phyloP scores from a whole-genome alignment of 2,797 vertebrate genomes.

The Phylloscopus collybita region DNA sequence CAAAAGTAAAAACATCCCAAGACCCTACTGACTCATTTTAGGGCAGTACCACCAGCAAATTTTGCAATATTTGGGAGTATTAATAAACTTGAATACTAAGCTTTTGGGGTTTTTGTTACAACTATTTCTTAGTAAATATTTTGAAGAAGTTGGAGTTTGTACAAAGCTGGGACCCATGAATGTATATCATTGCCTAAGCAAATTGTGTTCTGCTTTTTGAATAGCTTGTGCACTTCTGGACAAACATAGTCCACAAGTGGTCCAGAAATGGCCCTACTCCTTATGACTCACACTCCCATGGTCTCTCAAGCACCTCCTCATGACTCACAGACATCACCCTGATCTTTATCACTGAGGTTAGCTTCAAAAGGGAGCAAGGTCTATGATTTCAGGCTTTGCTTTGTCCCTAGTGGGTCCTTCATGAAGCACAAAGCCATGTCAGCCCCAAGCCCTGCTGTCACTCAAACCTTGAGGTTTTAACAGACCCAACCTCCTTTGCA shows the following conservation, averaged over 20 bases:
- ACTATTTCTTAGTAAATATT: background rate
- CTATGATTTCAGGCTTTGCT: background rate
- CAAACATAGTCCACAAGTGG: background rate
- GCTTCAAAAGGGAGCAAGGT: background rate
- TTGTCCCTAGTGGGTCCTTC: background rate
- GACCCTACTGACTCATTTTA: background rate
- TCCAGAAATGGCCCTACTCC: background rate
- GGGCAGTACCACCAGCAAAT: background rate
- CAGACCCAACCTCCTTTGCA: background rate
- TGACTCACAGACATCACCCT: conserved; percentile 33
- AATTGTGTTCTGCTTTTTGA: conserved; percentile 11
- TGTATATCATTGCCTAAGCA: background rate
- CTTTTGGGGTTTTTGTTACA: background rate
- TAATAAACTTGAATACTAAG: background rate
- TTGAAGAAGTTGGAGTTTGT: conserved; percentile 2
- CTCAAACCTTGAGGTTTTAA: background rate
- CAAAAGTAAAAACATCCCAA: background rate
- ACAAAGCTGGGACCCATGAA: background rate
- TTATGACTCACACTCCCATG: conserved; percentile 9
- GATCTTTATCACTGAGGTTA: background rate
- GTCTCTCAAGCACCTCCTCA: conserved; percentile 13
- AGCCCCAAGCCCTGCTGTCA: background rate
- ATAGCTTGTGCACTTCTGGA: background rate
- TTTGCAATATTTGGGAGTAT: background rate
- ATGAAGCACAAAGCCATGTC: background rate